phyloP scores from a whole-genome alignment of 1,140 invertebrate genomes.

The Helicoverpa armigera region DNA sequence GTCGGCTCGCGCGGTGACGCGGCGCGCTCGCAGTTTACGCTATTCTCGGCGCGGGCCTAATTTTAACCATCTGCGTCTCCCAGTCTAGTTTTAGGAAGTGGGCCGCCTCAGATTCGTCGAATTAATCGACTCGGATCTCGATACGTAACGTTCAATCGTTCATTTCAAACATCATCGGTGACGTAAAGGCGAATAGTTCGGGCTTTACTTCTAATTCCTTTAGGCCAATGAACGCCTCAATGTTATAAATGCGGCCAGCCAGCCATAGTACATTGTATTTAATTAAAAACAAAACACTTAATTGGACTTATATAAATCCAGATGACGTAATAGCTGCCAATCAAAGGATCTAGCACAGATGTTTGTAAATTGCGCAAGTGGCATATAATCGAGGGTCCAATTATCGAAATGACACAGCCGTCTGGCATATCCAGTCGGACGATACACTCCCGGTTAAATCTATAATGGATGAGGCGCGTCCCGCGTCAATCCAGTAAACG shows the following conservation, averaged over 20 bases:
- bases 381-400: conserved; percentile 80
- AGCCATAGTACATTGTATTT: conserved; percentile 44
- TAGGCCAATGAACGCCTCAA: conserved; percentile 35
- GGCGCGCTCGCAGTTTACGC: conserved; percentile 78
- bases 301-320: conserved; percentile 70
- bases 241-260: conserved; percentile 31
- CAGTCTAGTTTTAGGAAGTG: conserved; percentile 85
- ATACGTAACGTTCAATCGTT: conserved; percentile 35
- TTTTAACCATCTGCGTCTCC: conserved; percentile 86
- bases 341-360: conserved; percentile 75
- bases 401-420: conserved; percentile 84
- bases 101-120: conserved; percentile 78
- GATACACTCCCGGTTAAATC: conserved; percentile 77
- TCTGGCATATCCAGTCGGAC: conserved; percentile 66
- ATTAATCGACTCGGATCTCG: conserved; percentile 68
- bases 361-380: conserved; percentile 74
- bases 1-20: conserved; percentile 72
- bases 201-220: conserved; percentile 3
- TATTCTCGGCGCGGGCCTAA: conserved; percentile 83
- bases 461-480: conserved; percentile 84
- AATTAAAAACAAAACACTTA: conserved; percentile 67
- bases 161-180: conserved; percentile 25
- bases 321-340: conserved; percentile 74
- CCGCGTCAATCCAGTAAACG: conserved; percentile 79
- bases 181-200: conserved; percentile 33